Evolutionary conservation across 1,140 invertebrate genomes (phyloP), one percentile per base, ranked within the genome.

Genomic region (Drosophila nannoptera): DNA sequence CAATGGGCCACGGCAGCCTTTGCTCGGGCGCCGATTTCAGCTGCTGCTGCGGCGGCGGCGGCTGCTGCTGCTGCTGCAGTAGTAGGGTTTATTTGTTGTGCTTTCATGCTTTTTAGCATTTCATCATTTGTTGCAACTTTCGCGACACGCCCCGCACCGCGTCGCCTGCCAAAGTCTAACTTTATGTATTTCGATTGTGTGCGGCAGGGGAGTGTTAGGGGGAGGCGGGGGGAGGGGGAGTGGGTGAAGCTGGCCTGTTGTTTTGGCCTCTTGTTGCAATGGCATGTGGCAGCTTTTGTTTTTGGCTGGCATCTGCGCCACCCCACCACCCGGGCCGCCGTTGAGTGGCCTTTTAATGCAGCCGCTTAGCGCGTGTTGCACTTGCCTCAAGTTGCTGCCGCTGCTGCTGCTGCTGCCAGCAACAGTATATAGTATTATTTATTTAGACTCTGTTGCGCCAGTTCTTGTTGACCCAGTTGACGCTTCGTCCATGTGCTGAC

Each of bases 351-450:
- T 76, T 83, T 83, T 83, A 78, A 73, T 83, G 73, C 77, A 64
- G 77, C 69, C 73, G 77, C 73, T 80, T 76, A 76, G 69, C 77
- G 80, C 71, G 72, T 78, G 75, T 83, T 83, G 71, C 80, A 83
- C 69, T 73, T 73, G 55, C 54, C 70, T 73, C 65, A 38, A 69
- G 59, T 76, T 69, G 43, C 61, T 60, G 43, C 60, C 69, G 63
- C 43, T 65, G 60, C 38, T 58, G 52, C 66, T 65, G 50, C 74
- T 69, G 60, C 33, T 75, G 63, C 49, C 61, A 68, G 69, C 77
- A 73, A 76, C 72, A 78, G 69, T 81, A 73, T 83, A n/a, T n/a
- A n/a, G 73, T 82, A 76, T 78, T 83, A 83, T 83, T 83, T 84
- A 83, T 78, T 83, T 76, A 68, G 68, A 65, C 53, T 63, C 68